Evolutionary conservation across 2,888 invertebrate species (phyloP), one percentile per base, ranked within the genome.

Genomic region (Apamea monoglypha): DNA sequence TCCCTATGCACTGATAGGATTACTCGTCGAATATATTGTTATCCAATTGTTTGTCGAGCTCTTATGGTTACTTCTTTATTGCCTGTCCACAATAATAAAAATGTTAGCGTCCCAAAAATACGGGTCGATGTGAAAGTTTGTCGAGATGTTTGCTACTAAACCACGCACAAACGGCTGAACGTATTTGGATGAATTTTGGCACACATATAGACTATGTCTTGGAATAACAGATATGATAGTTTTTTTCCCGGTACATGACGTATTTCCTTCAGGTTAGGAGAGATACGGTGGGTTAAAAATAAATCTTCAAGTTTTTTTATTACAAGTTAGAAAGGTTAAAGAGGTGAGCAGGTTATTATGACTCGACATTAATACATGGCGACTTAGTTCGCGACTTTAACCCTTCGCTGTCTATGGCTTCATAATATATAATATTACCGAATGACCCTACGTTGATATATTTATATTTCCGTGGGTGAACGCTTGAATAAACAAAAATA

Each of bases 31-130:
- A 67, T 73, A n/a, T 32, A 61, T 40, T 14, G 40, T 40, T 21
- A 59, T 50, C 66, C 32, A 80, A 80, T 81, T 61, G 66, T 56
- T 70, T 21, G 29, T 66, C n/a, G 12, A 72, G 29, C 29, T 32
- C 50, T 67, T 44, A 44, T 80, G 16, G 72, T 44, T 50, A 25
- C n/a, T 2, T 73, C 18, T 56, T 29, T 25, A 69, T 69, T 69
- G 44, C 4, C 6, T 78, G 40, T n/a, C 29, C 47, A 44, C 61
- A n/a, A 32, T 40, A 53, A 68, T 67, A 18, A 61, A 68, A 2
- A 67, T 59, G 14, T 40, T 18, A 3, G 18, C 7, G 21, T 29
- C 16, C 12, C 6, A 16, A 76, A 74, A 25, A 32, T 25, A 36
- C 25, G 5, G 16, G 8, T 50, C 16, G 5, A 70, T 32, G 32